phyloP scores from a whole-genome alignment of 2,113 vertebrate species.

The Uria lomvia region DNA sequence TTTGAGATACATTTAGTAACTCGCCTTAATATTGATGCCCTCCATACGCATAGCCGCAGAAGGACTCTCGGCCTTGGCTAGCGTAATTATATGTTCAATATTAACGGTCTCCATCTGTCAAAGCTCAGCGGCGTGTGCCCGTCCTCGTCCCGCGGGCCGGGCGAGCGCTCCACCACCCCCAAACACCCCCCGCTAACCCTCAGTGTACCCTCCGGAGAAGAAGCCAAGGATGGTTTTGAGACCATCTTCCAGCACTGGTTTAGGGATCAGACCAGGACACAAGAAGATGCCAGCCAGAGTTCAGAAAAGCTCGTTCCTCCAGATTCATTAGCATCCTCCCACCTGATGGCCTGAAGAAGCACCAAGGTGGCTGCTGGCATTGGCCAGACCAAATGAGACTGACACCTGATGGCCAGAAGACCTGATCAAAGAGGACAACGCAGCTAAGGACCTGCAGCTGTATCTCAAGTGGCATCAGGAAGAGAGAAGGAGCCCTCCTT shows the following conservation, averaged over 20 bases:
- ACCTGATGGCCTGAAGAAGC: background rate
- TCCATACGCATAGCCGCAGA: background rate
- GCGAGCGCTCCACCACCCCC: fast-evolving
- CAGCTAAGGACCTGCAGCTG: background rate
- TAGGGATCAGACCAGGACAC: background rate
- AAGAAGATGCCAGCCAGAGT: background rate
- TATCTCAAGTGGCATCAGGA: background rate
- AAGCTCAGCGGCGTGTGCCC: background rate
- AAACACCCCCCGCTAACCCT: fast-evolving
- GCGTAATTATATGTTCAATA: constrained; percentile 60
- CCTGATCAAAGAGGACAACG: fast-evolving
- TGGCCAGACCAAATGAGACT: fast-evolving
- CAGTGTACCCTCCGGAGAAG: background rate
- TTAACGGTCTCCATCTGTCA: constrained; percentile 43
- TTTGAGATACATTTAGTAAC: constrained; percentile 61
- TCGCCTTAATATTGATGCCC: constrained; percentile 56
- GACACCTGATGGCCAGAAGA: background rate
- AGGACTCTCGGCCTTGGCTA: constrained; percentile 25
- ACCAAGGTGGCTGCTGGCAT: background rate
- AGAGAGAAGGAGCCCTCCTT: background rate
- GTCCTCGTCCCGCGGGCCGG: fast-evolving
- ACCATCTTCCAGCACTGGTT: fast-evolving
- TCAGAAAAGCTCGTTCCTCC: background rate
- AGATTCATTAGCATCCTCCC: fast-evolving
- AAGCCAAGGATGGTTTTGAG: background rate